These are phyloP conservation scores for Drosophila nikananu DNA, from an alignment of 1,140 invertebrate species.

Conservation along the genomic window DNA sequence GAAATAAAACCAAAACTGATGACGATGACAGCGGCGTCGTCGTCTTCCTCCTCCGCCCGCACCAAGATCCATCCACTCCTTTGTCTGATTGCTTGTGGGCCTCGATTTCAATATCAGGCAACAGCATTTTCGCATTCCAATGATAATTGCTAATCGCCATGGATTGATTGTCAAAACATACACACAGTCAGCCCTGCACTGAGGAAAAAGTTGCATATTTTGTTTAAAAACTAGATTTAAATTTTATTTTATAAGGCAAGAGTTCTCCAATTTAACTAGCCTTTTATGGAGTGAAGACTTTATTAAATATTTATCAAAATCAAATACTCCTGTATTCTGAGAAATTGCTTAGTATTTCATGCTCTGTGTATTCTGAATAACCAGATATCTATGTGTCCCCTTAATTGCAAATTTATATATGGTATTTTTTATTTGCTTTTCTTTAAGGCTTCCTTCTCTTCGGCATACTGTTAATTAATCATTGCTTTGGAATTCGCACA, in stretches of 20 bases:
- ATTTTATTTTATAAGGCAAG: background rate
- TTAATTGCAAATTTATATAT: slow-evolving; percentile 49
- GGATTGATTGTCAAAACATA: slow-evolving; percentile 72
- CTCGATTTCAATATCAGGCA: slow-evolving; percentile 79
- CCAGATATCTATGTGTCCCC: slow-evolving; percentile 20
- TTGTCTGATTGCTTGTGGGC: slow-evolving; percentile 64
- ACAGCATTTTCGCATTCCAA: slow-evolving; percentile 80
- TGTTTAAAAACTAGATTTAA: background rate
- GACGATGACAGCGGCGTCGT: slow-evolving; percentile 63
- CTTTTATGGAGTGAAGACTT: background rate
- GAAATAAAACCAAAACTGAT: slow-evolving; percentile 48
- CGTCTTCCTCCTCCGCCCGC: background rate
- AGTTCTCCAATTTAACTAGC: background rate
- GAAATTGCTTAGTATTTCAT: background rate
- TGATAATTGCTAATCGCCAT: slow-evolving; percentile 81
- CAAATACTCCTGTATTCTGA: background rate
- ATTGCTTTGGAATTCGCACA: slow-evolving; percentile 74
- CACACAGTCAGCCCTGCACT: slow-evolving; percentile 7
- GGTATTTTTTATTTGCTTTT: slow-evolving; percentile 56
- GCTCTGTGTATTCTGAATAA: slow-evolving; percentile 4
- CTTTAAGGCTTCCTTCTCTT: slow-evolving; percentile 39
- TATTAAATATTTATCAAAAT: background rate
- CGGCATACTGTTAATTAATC: slow-evolving; percentile 75
- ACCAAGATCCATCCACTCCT: slow-evolving; percentile 12
- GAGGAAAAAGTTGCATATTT: background rate